Evolutionary conservation across 2,113 vertebrate species (phyloP).

Genomic region (Hippoglossus stenolepis): DNA sequence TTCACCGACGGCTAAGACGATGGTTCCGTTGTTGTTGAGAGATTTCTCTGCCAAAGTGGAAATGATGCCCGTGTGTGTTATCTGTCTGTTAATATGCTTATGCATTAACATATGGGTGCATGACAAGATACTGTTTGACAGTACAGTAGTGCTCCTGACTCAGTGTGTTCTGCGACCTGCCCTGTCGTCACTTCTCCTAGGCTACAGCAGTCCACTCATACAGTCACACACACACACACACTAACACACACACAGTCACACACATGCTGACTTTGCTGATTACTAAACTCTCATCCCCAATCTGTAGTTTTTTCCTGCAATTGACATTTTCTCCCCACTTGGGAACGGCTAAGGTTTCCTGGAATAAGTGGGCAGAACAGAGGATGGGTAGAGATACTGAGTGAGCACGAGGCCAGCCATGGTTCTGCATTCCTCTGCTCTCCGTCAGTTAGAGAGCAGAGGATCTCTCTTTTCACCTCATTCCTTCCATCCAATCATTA

Average conservation of each 20-base stretch:
- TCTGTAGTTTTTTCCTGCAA: constrained; percentile 33
- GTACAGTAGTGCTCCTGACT: not conserved
- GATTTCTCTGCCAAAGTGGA: too few species aligned
- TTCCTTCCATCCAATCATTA: constrained; percentile 27
- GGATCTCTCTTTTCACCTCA: constrained; percentile 32
- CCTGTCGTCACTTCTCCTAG: not conserved
- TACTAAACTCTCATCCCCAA: constrained; percentile 55
- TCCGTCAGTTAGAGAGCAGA: constrained; percentile 36
- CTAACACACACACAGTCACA: constrained; percentile 19
- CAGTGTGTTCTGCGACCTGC: not conserved
- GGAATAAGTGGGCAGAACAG: constrained; percentile 60
- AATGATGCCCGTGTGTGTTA: too few species aligned
- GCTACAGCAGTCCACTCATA: constrained; percentile 10
- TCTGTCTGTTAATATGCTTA: too few species aligned
- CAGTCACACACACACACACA: constrained; percentile 13
- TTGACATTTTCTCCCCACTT: constrained; percentile 63
- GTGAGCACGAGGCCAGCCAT: constrained; percentile 17
- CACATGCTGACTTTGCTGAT: constrained; percentile 34
- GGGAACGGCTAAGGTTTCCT: constrained; percentile 66
- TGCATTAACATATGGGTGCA: too few species aligned
- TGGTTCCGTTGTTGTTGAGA: too few species aligned
- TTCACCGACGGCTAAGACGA: not conserved
- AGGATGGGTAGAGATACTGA: constrained; percentile 65
- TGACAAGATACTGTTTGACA: too few species aligned
- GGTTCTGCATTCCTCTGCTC: constrained; percentile 51